These are phyloP conservation scores for Steinernema feltiae DNA, from an alignment of 1,140 invertebrate genomes.

Conservation along the genomic window DNA sequence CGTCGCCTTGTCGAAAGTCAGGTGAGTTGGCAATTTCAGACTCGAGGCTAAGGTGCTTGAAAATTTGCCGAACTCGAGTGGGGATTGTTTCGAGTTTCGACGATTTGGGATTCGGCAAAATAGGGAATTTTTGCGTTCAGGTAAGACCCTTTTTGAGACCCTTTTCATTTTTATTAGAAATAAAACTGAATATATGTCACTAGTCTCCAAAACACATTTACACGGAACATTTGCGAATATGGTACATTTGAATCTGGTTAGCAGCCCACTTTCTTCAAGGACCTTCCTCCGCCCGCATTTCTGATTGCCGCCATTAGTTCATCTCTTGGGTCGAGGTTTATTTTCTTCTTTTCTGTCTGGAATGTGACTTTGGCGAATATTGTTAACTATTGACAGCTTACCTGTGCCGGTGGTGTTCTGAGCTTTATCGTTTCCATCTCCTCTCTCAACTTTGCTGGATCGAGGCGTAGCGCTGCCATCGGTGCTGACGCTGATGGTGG, in stretches of 20 bases:
- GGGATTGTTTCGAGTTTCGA: too few relatives aligned
- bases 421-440: slow-evolving; percentile 2
- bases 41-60: too few relatives aligned
- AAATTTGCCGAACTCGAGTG: too few relatives aligned
- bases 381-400: neutral
- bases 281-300: neutral
- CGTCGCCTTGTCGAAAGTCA: too few relatives aligned
- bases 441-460: neutral
- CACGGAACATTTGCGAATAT: neutral
- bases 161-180: neutral
- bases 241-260: neutral
- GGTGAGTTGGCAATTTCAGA: too few relatives aligned
- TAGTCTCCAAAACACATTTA: neutral
- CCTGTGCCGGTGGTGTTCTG: neutral
- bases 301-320: neutral
- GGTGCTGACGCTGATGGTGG: neutral
- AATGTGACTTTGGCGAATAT: neutral
- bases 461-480: neutral
- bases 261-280: neutral
- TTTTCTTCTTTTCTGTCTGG: neutral
- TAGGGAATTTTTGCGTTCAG: too few relatives aligned
- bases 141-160: neutral
- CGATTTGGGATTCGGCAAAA: too few relatives aligned
- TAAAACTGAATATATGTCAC: neutral
- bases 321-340: neutral